A percentile compares a stretch with the other conserved stretches of the same genome.
Evolutionary conservation across 2,797 vertebrate species (phyloP).

Genomic region (Adelosebastes latens): DNA sequence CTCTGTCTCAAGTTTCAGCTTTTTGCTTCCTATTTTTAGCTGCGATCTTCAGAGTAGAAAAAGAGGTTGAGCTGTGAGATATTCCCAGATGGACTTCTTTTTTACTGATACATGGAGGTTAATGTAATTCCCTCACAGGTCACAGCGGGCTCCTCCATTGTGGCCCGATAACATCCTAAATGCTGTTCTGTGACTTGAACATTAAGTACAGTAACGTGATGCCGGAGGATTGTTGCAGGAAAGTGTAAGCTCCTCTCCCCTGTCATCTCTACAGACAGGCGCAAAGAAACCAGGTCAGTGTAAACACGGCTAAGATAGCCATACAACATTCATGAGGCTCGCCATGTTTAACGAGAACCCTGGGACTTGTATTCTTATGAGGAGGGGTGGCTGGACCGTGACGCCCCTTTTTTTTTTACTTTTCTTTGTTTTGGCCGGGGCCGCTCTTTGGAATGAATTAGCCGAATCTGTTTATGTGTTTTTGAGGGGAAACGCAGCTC

Average conservation of each 20-base stretch:
- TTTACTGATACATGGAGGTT: slow-evolving; percentile 16
- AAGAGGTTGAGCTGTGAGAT: not conserved
- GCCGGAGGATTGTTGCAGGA: slow-evolving; percentile 49
- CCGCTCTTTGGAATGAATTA: slow-evolving; percentile 70
- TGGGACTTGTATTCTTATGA: slow-evolving; percentile 72
- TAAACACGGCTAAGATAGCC: slow-evolving; percentile 76
- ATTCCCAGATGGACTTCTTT: not conserved
- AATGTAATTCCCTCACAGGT: slow-evolving; percentile 13
- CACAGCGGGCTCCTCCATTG: slow-evolving; percentile 13
- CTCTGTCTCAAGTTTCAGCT: not conserved
- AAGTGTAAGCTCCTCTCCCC: slow-evolving; percentile 50
- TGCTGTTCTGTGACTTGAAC: slow-evolving; percentile 38
- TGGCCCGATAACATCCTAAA: slow-evolving; percentile 38
- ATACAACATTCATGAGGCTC: slow-evolving; percentile 82
- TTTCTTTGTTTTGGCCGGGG: slow-evolving; percentile 48
- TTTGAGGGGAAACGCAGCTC: slow-evolving; percentile 41
- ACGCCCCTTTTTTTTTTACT: slow-evolving; percentile 17
- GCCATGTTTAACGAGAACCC: slow-evolving; percentile 76
- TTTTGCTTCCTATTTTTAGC: not conserved
- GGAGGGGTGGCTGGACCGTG: slow-evolving; percentile 30
- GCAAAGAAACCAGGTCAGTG: slow-evolving; percentile 76
- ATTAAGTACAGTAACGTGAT: slow-evolving; percentile 68
- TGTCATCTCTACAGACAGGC: slow-evolving; percentile 56
- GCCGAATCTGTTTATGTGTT: slow-evolving; percentile 58
- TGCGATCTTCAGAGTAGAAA: not conserved